A percentile compares a stretch with the other conserved stretches of the same genome.
Conservation (phyloP, 2,113 vertebrate genomes). For the Petromus typicus region DNA sequence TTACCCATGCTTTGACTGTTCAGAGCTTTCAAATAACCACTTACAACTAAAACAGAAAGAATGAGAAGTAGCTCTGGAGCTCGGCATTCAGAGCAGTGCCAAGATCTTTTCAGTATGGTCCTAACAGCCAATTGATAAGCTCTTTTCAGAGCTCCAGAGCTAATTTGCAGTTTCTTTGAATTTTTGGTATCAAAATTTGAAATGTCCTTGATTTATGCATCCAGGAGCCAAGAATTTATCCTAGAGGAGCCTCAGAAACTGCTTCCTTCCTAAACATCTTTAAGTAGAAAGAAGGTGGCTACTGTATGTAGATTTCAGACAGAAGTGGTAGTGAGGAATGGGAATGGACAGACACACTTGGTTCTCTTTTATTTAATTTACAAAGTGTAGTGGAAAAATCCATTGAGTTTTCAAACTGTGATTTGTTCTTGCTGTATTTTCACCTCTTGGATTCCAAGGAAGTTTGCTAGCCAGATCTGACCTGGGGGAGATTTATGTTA, state of each 20-base stretch:
- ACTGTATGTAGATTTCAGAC: constrained; percentile 14
- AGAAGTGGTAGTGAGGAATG: background rate
- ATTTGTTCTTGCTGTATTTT: constrained; percentile 52
- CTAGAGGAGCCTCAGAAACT: constrained; percentile 9
- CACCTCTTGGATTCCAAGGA: constrained; percentile 43
- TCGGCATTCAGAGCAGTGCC: constrained; percentile 5
- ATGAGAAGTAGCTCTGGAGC: background rate
- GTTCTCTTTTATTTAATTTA: constrained; percentile 49
- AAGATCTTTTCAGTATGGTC: background rate
- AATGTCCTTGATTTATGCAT: background rate
- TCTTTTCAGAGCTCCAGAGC: constrained; percentile 39
- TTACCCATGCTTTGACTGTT: constrained; percentile 12
- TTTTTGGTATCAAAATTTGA: constrained; percentile 39
- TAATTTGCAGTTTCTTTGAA: constrained; percentile 55
- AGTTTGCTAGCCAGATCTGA: constrained; percentile 22
- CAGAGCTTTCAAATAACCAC: constrained; percentile 3
- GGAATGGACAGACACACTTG: background rate
- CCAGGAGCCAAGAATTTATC: background rate
- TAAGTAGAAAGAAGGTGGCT: constrained; percentile 53
- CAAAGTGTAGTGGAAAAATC: constrained; percentile 33
- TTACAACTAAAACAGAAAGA: background rate
- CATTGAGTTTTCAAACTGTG: constrained; percentile 1
- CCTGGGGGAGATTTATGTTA: constrained; percentile 52
- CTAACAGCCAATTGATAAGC: background rate
- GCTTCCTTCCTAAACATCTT: background rate